Conservation (phyloP, 1,140 invertebrate genomes). For the Drosophila pallidifrons region DNA sequence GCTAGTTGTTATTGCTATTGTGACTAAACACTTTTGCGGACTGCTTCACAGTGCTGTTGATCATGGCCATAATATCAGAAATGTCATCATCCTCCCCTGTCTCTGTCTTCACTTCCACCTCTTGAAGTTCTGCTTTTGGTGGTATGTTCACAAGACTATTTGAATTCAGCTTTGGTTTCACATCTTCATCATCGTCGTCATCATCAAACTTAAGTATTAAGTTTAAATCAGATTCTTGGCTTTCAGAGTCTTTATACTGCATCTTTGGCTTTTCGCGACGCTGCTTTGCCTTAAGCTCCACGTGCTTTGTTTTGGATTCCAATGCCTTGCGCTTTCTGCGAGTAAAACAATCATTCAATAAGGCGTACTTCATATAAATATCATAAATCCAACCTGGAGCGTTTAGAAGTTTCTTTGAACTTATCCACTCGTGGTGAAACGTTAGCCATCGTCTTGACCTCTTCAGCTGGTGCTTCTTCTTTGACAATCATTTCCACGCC, state of each 20-base stretch:
- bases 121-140: too few relatives aligned
- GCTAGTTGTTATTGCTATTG: not conserved
- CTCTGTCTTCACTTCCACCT: not conserved
- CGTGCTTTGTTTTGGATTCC: constrained; percentile 32
- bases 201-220: not conserved
- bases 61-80: constrained; percentile 28
- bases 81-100: not conserved
- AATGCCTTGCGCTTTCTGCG: constrained; percentile 45
- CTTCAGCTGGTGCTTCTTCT: not conserved
- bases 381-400: constrained; percentile 31
- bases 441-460: not conserved
- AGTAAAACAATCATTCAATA: not conserved
- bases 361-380: not conserved
- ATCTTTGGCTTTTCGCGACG: constrained; percentile 34
- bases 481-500: not conserved
- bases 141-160: not conserved
- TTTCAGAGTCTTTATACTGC: constrained; percentile 62
- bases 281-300: constrained; percentile 46
- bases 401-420: not conserved
- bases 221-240: constrained; percentile 51
- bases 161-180: not conserved
- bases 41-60: constrained; percentile 11
- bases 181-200: not conserved
- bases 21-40: constrained; percentile 6
- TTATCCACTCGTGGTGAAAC: not conserved